Evolutionary conservation across 2,888 invertebrate species (phyloP).

Genomic region (Pasiphila rectangulata): DNA sequence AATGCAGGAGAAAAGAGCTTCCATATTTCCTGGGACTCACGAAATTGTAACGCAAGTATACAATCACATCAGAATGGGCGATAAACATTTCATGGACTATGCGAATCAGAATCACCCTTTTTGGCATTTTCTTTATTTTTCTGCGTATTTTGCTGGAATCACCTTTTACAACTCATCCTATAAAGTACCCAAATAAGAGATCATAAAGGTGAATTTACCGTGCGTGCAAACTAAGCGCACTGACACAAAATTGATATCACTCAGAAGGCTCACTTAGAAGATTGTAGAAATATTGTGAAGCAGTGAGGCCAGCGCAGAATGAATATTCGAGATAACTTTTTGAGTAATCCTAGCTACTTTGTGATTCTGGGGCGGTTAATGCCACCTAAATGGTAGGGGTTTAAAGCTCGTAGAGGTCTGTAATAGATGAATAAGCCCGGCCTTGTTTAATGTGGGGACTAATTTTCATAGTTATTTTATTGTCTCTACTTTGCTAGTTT

Average conservation of each 20-base stretch:
- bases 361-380: neutral
- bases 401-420: neutral
- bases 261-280: neutral
- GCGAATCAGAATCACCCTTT: neutral
- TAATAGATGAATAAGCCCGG: slow-evolving; percentile 1
- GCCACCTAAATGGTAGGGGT: slow-evolving; percentile 1
- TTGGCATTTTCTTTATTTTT: slow-evolving; percentile 3
- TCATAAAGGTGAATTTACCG: slow-evolving; percentile 5
- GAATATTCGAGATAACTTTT: neutral
- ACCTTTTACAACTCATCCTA: slow-evolving; percentile 1
- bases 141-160: slow-evolving; percentile 5
- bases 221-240: neutral
- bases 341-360: neutral
- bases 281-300: neutral
- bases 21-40: too few species aligned
- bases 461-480: slow-evolving; percentile 6
- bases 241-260: neutral
- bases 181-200: slow-evolving; percentile 6
- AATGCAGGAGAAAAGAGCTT: too few species aligned
- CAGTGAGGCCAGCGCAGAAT: neutral
- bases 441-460: neutral
- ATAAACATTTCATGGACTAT: slow-evolving; percentile 3
- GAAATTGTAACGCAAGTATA: neutral
- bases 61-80: neutral
- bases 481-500: slow-evolving; percentile 3